Conservation (phyloP, 2,113 vertebrate species). For the Oreochromis aureus region DNA sequence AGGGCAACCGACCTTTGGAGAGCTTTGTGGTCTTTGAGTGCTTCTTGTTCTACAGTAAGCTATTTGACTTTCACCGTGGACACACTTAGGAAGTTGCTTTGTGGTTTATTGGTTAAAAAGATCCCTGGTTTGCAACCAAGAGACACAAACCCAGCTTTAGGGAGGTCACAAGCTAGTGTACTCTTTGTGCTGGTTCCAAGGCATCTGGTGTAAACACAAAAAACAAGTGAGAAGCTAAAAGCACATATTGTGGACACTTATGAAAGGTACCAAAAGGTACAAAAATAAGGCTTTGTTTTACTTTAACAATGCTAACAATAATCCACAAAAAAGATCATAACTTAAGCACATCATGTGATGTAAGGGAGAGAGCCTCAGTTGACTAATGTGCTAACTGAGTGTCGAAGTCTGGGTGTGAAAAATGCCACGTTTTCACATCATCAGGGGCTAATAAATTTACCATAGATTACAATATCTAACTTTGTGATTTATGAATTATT, state of each 20-base stretch:
- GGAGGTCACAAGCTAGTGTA: background rate
- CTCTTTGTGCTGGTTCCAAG: background rate
- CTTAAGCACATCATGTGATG: background rate
- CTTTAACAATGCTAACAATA: background rate
- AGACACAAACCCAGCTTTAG: background rate
- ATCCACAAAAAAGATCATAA: background rate
- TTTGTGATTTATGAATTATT: background rate
- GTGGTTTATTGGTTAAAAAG: background rate
- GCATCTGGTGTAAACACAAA: background rate
- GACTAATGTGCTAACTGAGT: background rate
- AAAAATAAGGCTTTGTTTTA: background rate
- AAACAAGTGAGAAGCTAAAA: background rate
- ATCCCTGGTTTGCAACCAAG: background rate
- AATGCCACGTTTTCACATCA: fast-evolving
- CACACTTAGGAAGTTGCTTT: background rate
- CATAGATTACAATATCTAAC: background rate
- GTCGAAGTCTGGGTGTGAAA: background rate
- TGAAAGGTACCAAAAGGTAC: background rate
- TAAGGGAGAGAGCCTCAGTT: background rate
- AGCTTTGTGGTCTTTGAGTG: background rate
- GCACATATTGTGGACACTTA: background rate
- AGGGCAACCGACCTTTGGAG: background rate
- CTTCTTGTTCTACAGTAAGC: background rate
- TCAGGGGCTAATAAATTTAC: background rate
- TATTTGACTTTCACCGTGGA: background rate